A percentile compares a stretch with the other conserved stretches of the same genome.
These are phyloP conservation scores for Orchestes rusci DNA, from an alignment of 2,888 invertebrate species.

Conservation along the genomic window DNA sequence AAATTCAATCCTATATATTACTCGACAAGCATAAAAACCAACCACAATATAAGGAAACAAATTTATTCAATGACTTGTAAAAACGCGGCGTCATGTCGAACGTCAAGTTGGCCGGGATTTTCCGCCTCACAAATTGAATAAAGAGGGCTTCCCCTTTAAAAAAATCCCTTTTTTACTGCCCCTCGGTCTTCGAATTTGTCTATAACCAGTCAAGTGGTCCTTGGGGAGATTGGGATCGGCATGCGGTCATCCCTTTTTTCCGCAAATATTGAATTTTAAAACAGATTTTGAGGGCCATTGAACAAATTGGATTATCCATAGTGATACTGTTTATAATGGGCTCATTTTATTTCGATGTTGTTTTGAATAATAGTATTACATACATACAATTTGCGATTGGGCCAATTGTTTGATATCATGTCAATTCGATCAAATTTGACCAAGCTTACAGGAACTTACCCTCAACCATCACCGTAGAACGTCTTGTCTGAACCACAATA, in stretches of 20 bases:
- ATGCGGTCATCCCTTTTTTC: slow-evolving; percentile 24
- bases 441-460: slow-evolving; percentile 20
- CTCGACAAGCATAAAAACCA: slow-evolving; percentile 13
- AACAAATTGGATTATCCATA: slow-evolving; percentile 24
- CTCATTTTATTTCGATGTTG: too few species aligned
- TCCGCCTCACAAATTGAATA: slow-evolving; percentile 23
- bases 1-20: slow-evolving; percentile 16
- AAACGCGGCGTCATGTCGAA: slow-evolving; percentile 25
- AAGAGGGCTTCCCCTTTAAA: slow-evolving; percentile 13
- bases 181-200: slow-evolving; percentile 23
- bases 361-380: background rate
- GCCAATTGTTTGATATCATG: too few species aligned
- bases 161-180: slow-evolving; percentile 19
- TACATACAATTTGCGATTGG: background rate
- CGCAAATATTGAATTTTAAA: slow-evolving; percentile 27
- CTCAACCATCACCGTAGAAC: slow-evolving; percentile 18
- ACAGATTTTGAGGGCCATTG: slow-evolving; percentile 25
- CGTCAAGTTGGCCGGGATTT: slow-evolving; percentile 24
- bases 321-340: slow-evolving; percentile 21
- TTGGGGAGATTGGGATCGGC: slow-evolving; percentile 16
- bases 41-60: slow-evolving; percentile 22
- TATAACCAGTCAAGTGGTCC: slow-evolving; percentile 27
- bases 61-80: slow-evolving; percentile 28
- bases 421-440: too few species aligned
- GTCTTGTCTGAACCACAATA: slow-evolving; percentile 24